A percentile compares a stretch with the other conserved stretches of the same genome.
Conservation (phyloP, 1,140 invertebrate species). For the Druon quercuslanigerum region DNA sequence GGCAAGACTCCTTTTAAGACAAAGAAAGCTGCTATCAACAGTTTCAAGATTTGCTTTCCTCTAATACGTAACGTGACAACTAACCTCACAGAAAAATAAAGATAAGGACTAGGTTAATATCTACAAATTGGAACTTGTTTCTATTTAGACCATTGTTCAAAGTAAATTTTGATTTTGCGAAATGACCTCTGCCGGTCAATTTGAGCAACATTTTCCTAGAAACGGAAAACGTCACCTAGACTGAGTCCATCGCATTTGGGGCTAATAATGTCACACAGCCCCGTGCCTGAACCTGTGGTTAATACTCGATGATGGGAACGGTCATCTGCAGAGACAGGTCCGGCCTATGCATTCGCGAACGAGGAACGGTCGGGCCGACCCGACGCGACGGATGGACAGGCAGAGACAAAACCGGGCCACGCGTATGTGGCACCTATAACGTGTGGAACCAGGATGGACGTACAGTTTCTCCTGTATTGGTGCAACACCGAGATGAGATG, state of each 20-base stretch:
- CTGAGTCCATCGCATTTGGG: constrained; percentile 72
- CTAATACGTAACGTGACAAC: too few relatives aligned
- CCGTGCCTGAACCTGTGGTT: constrained; percentile 73
- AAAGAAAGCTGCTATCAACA: too few relatives aligned
- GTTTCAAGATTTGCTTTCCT: too few relatives aligned
- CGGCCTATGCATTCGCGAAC: constrained; percentile 67
- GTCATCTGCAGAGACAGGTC: constrained; percentile 76
- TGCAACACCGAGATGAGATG: constrained; percentile 40
- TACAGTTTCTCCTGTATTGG: constrained; percentile 27
- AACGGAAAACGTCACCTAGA: constrained; percentile 1
- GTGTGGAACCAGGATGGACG: constrained; percentile 31
- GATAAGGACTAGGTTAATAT: too few relatives aligned
- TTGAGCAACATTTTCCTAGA: neutral
- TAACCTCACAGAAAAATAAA: too few relatives aligned
- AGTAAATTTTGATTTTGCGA: too few relatives aligned
- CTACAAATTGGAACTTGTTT: too few relatives aligned
- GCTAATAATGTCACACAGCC: constrained; percentile 72
- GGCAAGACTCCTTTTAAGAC: too few relatives aligned
- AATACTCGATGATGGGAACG: constrained; percentile 77
- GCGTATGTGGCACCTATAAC: constrained; percentile 66
- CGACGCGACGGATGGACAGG: constrained; percentile 49
- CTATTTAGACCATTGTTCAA: too few relatives aligned
- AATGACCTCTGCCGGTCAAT: too few relatives aligned
- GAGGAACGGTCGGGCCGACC: constrained; percentile 37
- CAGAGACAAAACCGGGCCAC: constrained; percentile 70